These are phyloP conservation scores for Agrypnia vestita DNA, from an alignment of 1,140 invertebrate species.

Conservation along the genomic window DNA sequence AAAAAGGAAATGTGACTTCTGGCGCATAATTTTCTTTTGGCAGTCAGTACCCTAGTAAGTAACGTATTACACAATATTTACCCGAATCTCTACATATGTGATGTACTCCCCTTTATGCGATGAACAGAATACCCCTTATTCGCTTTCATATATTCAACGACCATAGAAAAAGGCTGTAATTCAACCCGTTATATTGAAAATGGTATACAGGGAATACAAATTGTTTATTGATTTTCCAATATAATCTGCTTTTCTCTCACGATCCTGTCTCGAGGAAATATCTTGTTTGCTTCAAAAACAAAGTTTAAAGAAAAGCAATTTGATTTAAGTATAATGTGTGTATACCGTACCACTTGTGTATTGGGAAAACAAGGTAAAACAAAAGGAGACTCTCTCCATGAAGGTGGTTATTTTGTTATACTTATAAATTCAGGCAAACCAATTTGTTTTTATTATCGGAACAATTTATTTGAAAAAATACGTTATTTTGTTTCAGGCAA, in stretches of 20 bases:
- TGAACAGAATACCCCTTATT: too few relatives aligned
- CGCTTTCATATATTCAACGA: constrained; percentile 51
- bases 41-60: too few relatives aligned
- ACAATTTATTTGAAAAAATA: constrained; percentile 4
- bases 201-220: constrained; percentile 53
- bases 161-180: constrained; percentile 55
- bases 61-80: too few relatives aligned
- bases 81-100: too few relatives aligned
- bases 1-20: too few relatives aligned
- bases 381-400: not conserved
- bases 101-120: too few relatives aligned
- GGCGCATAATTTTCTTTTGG: too few relatives aligned
- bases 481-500: not conserved
- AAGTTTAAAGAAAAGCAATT: constrained; percentile 45
- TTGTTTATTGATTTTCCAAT: constrained; percentile 60
- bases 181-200: constrained; percentile 54
- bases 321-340: constrained; percentile 41
- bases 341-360: not conserved
- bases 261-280: not conserved
- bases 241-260: constrained; percentile 48
- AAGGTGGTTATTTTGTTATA: constrained; percentile 6
- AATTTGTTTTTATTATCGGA: constrained; percentile 1
- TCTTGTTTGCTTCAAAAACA: constrained; percentile 45
- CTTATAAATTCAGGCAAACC: constrained; percentile 6
- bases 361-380: constrained; percentile 10